These are phyloP conservation scores for Oscheius sp. DNA, from an alignment of 1,140 invertebrate genomes.

Conservation along the genomic window DNA sequence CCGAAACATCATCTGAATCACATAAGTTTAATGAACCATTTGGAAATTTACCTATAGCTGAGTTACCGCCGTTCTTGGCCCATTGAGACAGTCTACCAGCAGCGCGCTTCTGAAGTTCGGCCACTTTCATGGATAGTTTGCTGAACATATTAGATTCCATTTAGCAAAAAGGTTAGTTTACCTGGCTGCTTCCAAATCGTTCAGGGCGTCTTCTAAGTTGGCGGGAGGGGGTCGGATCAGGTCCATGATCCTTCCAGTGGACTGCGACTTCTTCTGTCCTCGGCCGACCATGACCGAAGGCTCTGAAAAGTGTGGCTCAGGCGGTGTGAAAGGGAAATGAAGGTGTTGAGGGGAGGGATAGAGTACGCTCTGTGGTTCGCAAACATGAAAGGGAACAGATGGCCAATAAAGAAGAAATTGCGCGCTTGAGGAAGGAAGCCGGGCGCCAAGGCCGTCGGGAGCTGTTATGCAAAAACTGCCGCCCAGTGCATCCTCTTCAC, in stretches of 20 bases:
- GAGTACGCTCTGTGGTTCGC: background rate
- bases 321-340: background rate
- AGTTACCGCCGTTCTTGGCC: background rate
- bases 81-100: background rate
- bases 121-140: background rate
- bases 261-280: slow-evolving; percentile 1
- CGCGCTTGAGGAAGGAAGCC: slow-evolving; percentile 9
- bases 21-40: background rate
- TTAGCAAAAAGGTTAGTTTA: background rate
- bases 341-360: background rate
- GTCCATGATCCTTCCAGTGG: background rate
- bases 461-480: background rate
- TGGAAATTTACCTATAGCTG: background rate
- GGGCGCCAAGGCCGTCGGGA: background rate
- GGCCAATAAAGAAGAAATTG: slow-evolving; percentile 14
- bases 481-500: too few species aligned
- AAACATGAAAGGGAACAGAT: slow-evolving; percentile 14
- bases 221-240: background rate
- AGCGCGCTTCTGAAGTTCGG: background rate
- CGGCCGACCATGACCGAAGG: background rate
- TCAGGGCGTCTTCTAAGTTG: background rate
- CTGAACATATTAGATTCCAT: background rate
- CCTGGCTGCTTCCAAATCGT: background rate
- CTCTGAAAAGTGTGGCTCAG: background rate
- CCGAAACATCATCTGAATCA: background rate